Percentiles rank a stretch among this genome's conserved stretches.
phyloP scores from a whole-genome alignment of 2,888 invertebrate species.

The Drosophila tripunctata region DNA sequence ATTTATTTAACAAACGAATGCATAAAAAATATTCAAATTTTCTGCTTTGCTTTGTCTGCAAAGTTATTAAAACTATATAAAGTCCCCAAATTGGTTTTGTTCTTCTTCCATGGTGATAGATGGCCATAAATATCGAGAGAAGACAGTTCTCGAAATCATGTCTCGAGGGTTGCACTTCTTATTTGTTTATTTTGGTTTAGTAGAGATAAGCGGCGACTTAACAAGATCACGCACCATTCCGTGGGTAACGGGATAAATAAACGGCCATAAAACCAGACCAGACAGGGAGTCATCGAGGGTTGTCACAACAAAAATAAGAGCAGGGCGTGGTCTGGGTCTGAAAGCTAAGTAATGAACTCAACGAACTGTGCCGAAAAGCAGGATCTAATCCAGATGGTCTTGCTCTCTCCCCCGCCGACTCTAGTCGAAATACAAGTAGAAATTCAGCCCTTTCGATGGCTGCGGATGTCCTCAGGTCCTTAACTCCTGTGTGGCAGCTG shows the following conservation, averaged over 20 bases:
- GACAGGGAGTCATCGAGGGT: slow-evolving; percentile 29
- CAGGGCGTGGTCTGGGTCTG: slow-evolving; percentile 37
- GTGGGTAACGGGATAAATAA: slow-evolving; percentile 32
- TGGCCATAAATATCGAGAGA: slow-evolving; percentile 58
- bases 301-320: slow-evolving; percentile 48
- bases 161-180: slow-evolving; percentile 55
- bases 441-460: slow-evolving; percentile 43
- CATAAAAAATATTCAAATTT: slow-evolving; percentile 11
- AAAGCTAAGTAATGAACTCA: slow-evolving; percentile 41
- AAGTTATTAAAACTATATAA: slow-evolving; percentile 39
- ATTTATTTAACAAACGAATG: slow-evolving; percentile 24
- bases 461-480: slow-evolving; percentile 12
- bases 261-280: slow-evolving; percentile 19
- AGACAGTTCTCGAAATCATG: slow-evolving; percentile 25
- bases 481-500: slow-evolving; percentile 44
- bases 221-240: slow-evolving; percentile 51
- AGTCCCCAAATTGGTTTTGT: slow-evolving; percentile 28
- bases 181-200: slow-evolving; percentile 73
- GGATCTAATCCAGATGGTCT: slow-evolving; percentile 37
- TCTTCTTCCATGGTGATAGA: slow-evolving; percentile 17
- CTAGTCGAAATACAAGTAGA: slow-evolving; percentile 4
- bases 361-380: slow-evolving; percentile 28
- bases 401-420: slow-evolving; percentile 22
- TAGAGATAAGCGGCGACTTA: slow-evolving; percentile 71
- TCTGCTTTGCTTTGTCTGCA: slow-evolving; percentile 19